Conservation (phyloP, 2,888 invertebrate genomes). For the Deroplatys truncata region DNA sequence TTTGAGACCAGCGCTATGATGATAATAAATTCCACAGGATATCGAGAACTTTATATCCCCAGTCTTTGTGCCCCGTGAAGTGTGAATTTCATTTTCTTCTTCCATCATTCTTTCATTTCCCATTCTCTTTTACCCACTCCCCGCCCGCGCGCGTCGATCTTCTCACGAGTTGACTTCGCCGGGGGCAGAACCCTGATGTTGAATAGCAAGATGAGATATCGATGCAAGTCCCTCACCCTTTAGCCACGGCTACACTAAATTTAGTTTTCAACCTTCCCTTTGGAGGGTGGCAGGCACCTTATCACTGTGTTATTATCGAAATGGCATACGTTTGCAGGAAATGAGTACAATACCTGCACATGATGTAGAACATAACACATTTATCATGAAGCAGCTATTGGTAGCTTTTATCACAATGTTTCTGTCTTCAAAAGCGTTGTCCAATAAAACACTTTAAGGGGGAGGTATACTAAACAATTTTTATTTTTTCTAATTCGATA, state of each 20-base stretch:
- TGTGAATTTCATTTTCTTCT: conserved; percentile 11
- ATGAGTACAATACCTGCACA: not conserved
- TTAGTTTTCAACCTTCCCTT: not conserved
- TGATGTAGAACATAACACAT: not conserved
- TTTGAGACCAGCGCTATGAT: not conserved
- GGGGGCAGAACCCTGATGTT: not conserved
- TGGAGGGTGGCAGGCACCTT: not conserved
- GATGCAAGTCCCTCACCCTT: not conserved
- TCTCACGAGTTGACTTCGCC: not conserved
- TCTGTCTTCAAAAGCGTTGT: no score
- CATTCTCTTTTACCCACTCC: not conserved
- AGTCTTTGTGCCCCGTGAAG: not conserved
- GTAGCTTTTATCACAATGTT: no score
- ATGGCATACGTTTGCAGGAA: not conserved
- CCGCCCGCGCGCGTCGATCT: not conserved
- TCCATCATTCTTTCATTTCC: not conserved
- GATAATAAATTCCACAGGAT: not conserved
- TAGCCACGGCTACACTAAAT: not conserved
- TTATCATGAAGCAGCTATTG: not conserved
- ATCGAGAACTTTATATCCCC: not conserved
- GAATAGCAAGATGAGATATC: not conserved
- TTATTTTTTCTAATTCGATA: no score
- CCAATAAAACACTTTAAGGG: no score
- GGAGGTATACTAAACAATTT: no score
- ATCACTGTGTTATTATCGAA: not conserved